A percentile compares a stretch with the other conserved stretches of the same genome.
Conservation (phyloP, 2,888 invertebrate genomes). For the Himalopsyche tibetana region DNA sequence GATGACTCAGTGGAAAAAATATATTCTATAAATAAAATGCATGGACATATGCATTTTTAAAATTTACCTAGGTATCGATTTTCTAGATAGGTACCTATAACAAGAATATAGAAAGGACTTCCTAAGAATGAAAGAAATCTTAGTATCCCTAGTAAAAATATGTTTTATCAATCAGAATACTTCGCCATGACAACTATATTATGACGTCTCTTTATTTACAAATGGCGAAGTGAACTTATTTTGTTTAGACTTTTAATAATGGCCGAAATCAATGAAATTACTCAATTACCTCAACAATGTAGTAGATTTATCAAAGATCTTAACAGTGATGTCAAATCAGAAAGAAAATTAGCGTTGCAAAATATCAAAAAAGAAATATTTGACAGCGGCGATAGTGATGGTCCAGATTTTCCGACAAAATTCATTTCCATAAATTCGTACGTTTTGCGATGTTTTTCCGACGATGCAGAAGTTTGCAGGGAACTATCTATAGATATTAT, state of each 20-base stretch:
- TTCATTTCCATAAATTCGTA: conserved; percentile 73
- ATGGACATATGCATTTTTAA: too few species aligned
- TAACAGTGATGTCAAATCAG: conserved; percentile 79
- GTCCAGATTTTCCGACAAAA: conserved; percentile 71
- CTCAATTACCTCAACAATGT: not conserved
- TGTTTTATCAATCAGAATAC: not conserved
- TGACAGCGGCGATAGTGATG: conserved; percentile 70
- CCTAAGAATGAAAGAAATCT: too few species aligned
- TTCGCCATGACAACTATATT: conserved; percentile 56
- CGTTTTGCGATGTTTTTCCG: conserved; percentile 74
- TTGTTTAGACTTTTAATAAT: conserved; percentile 41
- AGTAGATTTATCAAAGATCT: conserved; percentile 67
- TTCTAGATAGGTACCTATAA: too few species aligned
- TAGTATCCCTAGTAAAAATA: not conserved
- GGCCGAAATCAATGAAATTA: conserved; percentile 31
- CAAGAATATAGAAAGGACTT: too few species aligned
- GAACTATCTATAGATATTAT: conserved; percentile 78
- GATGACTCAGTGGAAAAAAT: too few species aligned
- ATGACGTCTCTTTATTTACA: conserved; percentile 65
- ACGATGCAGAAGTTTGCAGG: conserved; percentile 81
- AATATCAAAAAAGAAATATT: conserved; percentile 77
- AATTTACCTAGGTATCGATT: too few species aligned
- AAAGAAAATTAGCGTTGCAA: conserved; percentile 77
- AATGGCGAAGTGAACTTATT: conserved; percentile 55
- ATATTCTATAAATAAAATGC: too few species aligned